Conservation (phyloP, 2,888 invertebrate species). For the Tupiocoris notatus region DNA sequence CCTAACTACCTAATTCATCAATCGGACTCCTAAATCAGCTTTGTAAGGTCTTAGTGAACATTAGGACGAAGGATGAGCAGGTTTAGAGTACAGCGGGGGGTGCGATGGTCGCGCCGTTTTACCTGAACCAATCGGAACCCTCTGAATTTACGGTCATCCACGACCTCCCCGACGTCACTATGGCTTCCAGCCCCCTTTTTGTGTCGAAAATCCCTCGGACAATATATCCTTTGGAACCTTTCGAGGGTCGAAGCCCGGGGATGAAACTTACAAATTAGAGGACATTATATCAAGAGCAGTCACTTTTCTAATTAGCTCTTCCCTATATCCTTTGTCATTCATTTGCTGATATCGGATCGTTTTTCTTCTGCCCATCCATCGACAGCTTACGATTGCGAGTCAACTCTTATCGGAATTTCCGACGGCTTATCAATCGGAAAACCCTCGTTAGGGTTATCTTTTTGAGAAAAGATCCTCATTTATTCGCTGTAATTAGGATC, state of each 20-base stretch:
- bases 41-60: not conserved
- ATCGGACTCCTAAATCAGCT: slow-evolving; percentile 16
- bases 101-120: slow-evolving; percentile 7
- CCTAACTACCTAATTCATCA: slow-evolving; percentile 34
- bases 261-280: not conserved
- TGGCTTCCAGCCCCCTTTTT: not conserved
- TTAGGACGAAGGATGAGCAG: slow-evolving; percentile 5
- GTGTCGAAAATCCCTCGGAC: not conserved
- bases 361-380: not conserved
- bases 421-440: no score
- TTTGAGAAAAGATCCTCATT: no score
- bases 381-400: no score
- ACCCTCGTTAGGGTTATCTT: no score
- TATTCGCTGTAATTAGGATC: no score
- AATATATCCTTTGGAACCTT: not conserved
- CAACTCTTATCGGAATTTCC: no score
- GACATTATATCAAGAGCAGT: slow-evolving; percentile 3
- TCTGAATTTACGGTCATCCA: slow-evolving; percentile 16
- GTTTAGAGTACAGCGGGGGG: not conserved
- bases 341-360: not conserved
- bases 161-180: not conserved
- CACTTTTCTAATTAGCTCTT: slow-evolving; percentile 22
- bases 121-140: slow-evolving; percentile 31
- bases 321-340: not conserved
- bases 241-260: not conserved